Evolutionary conservation across 2,797 vertebrate genomes (phyloP).

Genomic region (Chelon auratus): DNA sequence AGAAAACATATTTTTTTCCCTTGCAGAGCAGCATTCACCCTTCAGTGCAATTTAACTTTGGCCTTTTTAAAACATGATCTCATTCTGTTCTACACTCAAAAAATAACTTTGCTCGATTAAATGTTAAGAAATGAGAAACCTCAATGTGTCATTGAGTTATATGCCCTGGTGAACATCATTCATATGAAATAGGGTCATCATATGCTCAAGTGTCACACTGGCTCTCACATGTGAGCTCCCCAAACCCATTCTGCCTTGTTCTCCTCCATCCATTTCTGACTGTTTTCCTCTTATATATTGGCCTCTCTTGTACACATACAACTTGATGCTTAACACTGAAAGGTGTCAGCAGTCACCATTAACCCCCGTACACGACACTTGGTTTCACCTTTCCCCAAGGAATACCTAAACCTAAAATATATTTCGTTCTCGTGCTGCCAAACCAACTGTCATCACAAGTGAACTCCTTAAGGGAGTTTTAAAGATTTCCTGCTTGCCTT

Average conservation of each 20-base stretch:
- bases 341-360: slow-evolving; percentile 39
- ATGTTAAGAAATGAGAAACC: slow-evolving; percentile 83
- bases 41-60: slow-evolving; percentile 65
- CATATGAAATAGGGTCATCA: slow-evolving; percentile 79
- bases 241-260: slow-evolving; percentile 38
- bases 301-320: slow-evolving; percentile 2
- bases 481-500: slow-evolving; percentile 12
- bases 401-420: slow-evolving; percentile 39
- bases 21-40: slow-evolving; percentile 43
- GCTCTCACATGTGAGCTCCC: slow-evolving; percentile 42
- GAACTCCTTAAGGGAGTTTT: slow-evolving; percentile 19
- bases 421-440: slow-evolving; percentile 27
- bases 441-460: slow-evolving; percentile 31
- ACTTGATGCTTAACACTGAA: slow-evolving; percentile 13
- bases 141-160: slow-evolving; percentile 82
- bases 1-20: slow-evolving; percentile 33
- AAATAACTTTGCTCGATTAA: slow-evolving; percentile 80
- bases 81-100: slow-evolving; percentile 76
- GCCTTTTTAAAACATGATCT: slow-evolving; percentile 74
- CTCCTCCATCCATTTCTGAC: slow-evolving; percentile 16
- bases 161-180: slow-evolving; percentile 82
- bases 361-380: slow-evolving; percentile 22
- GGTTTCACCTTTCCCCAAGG: slow-evolving; percentile 31
- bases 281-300: background rate
- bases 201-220: slow-evolving; percentile 68